Evolutionary conservation across 2,888 invertebrate species (phyloP).

Genomic region (Abscondita cerata): DNA sequence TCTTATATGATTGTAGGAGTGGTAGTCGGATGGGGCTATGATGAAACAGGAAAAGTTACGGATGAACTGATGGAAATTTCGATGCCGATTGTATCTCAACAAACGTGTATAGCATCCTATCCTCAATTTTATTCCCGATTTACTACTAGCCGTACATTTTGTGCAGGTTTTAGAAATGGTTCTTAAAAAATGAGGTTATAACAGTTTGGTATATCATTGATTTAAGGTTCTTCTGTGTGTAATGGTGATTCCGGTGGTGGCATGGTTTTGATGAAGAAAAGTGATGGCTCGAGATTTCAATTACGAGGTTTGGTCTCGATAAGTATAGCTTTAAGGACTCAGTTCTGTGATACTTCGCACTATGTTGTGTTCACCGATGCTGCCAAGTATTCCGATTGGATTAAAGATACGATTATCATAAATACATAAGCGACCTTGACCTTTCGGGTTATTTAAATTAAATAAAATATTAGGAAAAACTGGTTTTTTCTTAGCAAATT

Average conservation of each 20-base stretch:
- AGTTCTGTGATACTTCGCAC: conserved; percentile 66
- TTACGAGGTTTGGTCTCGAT: conserved; percentile 64
- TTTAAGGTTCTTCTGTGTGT: conserved; percentile 60
- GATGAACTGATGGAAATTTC: conserved; percentile 66
- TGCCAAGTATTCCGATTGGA: conserved; percentile 64
- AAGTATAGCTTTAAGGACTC: conserved; percentile 65
- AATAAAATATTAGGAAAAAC: no score
- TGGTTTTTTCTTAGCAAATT: background rate
- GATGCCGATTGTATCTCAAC: conserved; percentile 67
- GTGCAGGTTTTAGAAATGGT: conserved; percentile 60
- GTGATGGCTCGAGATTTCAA: conserved; percentile 48
- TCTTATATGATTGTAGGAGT: conserved; percentile 44
- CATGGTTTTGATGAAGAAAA: conserved; percentile 51
- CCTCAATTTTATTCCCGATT: conserved; percentile 67
- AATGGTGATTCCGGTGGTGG: conserved; percentile 59
- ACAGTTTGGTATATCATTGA: no score
- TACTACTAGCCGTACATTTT: conserved; percentile 64
- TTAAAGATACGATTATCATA: conserved; percentile 42
- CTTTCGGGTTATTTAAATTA: background rate
- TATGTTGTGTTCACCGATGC: conserved; percentile 69
- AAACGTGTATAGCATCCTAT: conserved; percentile 67
- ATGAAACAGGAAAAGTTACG: conserved; percentile 64
- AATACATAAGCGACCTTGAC: conserved; percentile 1
- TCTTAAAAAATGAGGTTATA: conserved; percentile 42
- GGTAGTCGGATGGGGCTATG: conserved; percentile 62